phyloP scores from a whole-genome alignment of 2,113 vertebrate genomes.

The Gavia stellata region DNA sequence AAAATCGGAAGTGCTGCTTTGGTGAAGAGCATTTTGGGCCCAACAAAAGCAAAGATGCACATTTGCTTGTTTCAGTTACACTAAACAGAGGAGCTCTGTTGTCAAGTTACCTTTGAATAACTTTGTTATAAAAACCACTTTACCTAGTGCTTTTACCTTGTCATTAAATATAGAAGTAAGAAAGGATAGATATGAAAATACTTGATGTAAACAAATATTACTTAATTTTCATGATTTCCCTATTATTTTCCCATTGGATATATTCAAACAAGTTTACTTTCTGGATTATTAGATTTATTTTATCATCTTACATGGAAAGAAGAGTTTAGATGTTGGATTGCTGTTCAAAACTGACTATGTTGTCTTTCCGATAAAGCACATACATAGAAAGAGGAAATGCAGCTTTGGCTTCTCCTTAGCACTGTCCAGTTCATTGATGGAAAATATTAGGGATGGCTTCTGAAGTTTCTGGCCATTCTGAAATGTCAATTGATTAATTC shows the following conservation, averaged over 20 bases:
- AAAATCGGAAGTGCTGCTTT: slow-evolving; percentile 16
- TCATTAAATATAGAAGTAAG: background rate
- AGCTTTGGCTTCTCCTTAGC: background rate
- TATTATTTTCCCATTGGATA: background rate
- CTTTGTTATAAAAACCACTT: background rate
- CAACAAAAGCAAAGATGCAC: background rate
- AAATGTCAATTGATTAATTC: background rate
- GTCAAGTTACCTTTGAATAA: background rate
- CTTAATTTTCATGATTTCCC: background rate
- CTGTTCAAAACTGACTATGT: background rate
- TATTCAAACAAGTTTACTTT: background rate
- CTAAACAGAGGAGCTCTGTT: background rate
- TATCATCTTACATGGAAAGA: background rate
- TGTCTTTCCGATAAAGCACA: background rate
- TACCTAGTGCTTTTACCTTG: background rate
- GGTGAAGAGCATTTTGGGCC: background rate
- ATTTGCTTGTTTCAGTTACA: background rate
- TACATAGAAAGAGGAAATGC: background rate
- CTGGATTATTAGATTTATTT: background rate
- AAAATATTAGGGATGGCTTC: background rate
- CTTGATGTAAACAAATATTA: background rate
- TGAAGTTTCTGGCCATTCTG: background rate
- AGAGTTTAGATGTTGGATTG: background rate
- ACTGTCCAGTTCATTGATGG: background rate
- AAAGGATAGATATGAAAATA: background rate